Percentiles rank a stretch among this genome's conserved stretches.
Evolutionary conservation across 2,113 vertebrate genomes (phyloP).

Genomic region (Genyomyrus donnyi): DNA sequence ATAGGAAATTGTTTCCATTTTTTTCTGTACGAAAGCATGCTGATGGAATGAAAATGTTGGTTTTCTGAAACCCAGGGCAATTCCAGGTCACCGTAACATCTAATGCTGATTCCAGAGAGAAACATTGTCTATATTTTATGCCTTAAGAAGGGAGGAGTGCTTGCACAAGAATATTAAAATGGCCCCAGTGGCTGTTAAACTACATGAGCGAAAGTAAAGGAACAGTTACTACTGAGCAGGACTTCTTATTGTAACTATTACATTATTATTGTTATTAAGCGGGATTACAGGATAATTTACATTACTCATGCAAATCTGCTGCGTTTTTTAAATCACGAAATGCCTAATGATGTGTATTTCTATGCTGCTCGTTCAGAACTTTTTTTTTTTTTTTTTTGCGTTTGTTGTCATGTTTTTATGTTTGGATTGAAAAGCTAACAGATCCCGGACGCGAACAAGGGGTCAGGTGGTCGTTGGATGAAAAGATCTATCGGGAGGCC

Average conservation of each 20-base stretch:
- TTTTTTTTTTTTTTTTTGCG: background rate
- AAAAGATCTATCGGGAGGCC: background rate
- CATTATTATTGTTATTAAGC: conserved; percentile 8
- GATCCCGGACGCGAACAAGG: background rate
- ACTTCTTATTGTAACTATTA: conserved; percentile 16
- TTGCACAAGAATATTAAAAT: conserved; percentile 17
- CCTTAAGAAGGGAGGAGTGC: conserved; percentile 6
- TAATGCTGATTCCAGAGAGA: background rate
- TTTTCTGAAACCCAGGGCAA: background rate
- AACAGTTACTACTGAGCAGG: conserved; percentile 20
- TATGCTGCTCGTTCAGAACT: conserved; percentile 10
- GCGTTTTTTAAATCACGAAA: conserved; percentile 9
- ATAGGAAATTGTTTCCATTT: background rate
- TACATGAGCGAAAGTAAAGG: conserved; percentile 11
- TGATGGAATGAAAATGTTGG: background rate
- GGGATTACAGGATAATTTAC: background rate
- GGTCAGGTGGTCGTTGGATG: background rate
- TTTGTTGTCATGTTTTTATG: background rate
- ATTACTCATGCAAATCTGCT: conserved; percentile 13
- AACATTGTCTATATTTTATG: background rate
- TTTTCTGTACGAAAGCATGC: background rate
- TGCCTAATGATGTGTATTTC: conserved; percentile 14
- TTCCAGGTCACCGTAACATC: background rate
- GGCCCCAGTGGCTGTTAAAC: conserved; percentile 15
- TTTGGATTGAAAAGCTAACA: background rate